Evolutionary conservation across 2,797 vertebrate genomes (phyloP).

Genomic region (Gymnoscopelus braueri): DNA sequence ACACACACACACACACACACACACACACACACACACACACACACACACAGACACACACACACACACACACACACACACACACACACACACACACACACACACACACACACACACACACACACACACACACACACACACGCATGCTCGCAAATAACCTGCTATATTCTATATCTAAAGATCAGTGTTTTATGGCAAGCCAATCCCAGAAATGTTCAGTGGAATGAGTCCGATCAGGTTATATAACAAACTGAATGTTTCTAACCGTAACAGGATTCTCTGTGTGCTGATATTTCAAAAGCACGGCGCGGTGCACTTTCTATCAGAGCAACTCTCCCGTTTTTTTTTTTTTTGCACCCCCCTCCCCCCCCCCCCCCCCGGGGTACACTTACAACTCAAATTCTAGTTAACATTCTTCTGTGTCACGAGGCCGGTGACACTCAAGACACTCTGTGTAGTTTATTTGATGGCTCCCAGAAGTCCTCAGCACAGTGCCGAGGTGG

Average conservation of each 20-base stretch:
- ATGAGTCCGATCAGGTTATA: not conserved
- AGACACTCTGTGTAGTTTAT: not conserved
- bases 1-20: constrained; percentile 16
- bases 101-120: constrained; percentile 7
- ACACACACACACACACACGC: not conserved
- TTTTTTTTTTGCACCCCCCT: too few relatives aligned
- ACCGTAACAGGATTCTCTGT: constrained; percentile 13
- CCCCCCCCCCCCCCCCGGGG: too few relatives aligned
- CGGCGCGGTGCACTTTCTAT: too few relatives aligned
- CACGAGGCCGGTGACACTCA: not conserved
- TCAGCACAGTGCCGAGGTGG: constrained; percentile 45
- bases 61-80: not conserved
- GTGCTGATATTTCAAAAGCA: constrained; percentile 14
- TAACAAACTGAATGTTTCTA: not conserved
- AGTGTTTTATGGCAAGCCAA: constrained; percentile 13
- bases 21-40: too few relatives aligned
- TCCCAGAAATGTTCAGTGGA: not conserved
- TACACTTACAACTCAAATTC: not conserved
- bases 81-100: constrained; percentile 5
- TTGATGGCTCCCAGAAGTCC: constrained; percentile 33
- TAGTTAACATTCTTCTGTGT: not conserved
- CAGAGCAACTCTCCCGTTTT: too few relatives aligned
- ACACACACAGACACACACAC: too few relatives aligned
- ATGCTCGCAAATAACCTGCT: not conserved
- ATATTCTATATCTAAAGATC: constrained; percentile 25